A percentile compares a stretch with the other conserved stretches of the same genome.
Evolutionary conservation across 2,888 invertebrate species (phyloP).

Genomic region (Hipparchia semele): DNA sequence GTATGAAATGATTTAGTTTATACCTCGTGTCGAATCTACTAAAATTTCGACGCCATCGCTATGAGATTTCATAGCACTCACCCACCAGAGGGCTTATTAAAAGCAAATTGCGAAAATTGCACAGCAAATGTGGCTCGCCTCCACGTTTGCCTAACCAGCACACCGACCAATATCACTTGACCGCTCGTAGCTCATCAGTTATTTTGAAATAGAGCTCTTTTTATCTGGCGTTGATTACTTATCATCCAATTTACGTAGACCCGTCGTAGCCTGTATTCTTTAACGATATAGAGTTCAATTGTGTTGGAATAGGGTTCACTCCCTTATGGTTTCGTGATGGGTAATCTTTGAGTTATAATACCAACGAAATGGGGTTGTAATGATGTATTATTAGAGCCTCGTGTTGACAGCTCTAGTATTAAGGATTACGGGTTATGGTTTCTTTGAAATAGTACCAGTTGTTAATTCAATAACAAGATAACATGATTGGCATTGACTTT

Average conservation of each 20-base stretch:
- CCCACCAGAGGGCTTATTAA: constrained; percentile 75
- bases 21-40: constrained; percentile 33
- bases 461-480: constrained; percentile 12
- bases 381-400: constrained; percentile 68
- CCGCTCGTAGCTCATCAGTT: constrained; percentile 41
- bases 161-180: constrained; percentile 53
- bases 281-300: constrained; percentile 41
- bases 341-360: constrained; percentile 74
- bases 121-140: constrained; percentile 76
- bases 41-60: constrained; percentile 46
- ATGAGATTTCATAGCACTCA: constrained; percentile 67
- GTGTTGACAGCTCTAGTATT: constrained; percentile 71
- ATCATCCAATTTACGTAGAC: constrained; percentile 48
- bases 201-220: constrained; percentile 44
- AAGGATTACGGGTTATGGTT: constrained; percentile 49
- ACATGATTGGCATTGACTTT: no score
- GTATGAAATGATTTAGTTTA: constrained; percentile 28
- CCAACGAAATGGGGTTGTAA: constrained; percentile 68
- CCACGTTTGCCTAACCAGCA: constrained; percentile 66
- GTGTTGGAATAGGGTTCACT: constrained; percentile 44
- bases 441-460: constrained; percentile 36
- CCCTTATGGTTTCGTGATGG: constrained; percentile 66
- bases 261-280: constrained; percentile 44
- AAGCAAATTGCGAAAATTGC: constrained; percentile 82
- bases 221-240: constrained; percentile 44